Base-by-base conservation (phyloP, 2,888 invertebrate genomes). In the Tipula confusa region DNA sequence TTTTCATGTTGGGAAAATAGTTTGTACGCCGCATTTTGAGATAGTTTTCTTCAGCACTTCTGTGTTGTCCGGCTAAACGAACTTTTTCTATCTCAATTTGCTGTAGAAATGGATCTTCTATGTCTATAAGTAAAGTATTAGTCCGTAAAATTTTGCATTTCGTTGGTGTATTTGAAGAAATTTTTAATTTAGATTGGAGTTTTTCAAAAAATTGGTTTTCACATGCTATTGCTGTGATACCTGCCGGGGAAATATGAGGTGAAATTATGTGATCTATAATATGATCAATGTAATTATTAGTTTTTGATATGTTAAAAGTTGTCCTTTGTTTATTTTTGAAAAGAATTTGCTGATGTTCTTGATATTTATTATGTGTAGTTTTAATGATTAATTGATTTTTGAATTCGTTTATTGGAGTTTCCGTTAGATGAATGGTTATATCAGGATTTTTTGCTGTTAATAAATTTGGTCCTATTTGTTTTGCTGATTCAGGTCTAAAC, bases 1-100 rank as follows among this genome's bases (percentile, higher is more conserved):
- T 5, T 82, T 84, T 84, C 83, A 84, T 85, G 3, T 82, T 3
- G 4, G 43, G 82, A 38, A 82, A 82, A 38, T 82, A 82, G 24
- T 2, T 24, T 0, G 1, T 38, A 9, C 48, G 33, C 38, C 18
- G 7, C 9, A 83, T 9, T 9, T 36, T 38, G 3, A 13, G 13
- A 28, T 31, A 28, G n/a, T 29, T 83, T 83, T 83, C 38, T 64
- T 9, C 18, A 18, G 84, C 84, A 24, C 83, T 80, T 0, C 48
- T 0, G 13, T 64, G 7, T 0, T 64, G n/a, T 15, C 64, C 0
- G 7, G n/a, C 64, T 1, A 15, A n/a, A 18, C 13, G 64, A 0
- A 3, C 6, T 64, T 6, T 64, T 7, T 64, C 3, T 64, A 64
- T 64, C 5, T 15, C 6, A 18, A 15, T 18, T 48, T 0, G 1